A percentile compares a stretch with the other conserved stretches of the same genome.
phyloP scores from a whole-genome alignment of 1,140 invertebrate species.

The Leptinotarsa defecta region DNA sequence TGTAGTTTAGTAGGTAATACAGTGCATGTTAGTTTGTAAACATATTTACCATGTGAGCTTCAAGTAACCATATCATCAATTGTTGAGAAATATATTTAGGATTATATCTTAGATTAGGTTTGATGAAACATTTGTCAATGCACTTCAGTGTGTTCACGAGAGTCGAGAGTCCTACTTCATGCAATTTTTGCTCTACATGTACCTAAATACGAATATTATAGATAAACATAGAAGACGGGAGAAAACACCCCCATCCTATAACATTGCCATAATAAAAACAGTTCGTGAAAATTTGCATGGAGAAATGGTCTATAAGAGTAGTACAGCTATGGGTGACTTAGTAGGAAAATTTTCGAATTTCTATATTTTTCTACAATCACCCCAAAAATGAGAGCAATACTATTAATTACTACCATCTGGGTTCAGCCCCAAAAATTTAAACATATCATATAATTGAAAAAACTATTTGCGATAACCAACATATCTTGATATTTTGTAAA shows the following conservation, averaged over 20 bases:
- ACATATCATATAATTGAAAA: constrained; percentile 36
- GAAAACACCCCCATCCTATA: neutral
- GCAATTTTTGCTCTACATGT: constrained; percentile 48
- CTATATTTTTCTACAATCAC: neutral
- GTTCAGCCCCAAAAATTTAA: constrained; percentile 14
- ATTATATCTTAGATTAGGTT: constrained; percentile 24
- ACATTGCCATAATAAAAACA: constrained; percentile 22
- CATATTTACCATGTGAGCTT: constrained; percentile 44
- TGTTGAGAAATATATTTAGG: constrained; percentile 35
- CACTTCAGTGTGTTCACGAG: constrained; percentile 36
- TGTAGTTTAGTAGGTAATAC: constrained; percentile 30
- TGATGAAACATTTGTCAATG: constrained; percentile 39
- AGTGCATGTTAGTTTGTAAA: constrained; percentile 40
- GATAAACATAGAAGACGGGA: neutral
- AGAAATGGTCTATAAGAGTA: neutral
- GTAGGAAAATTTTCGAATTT: neutral
- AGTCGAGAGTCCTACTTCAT: constrained; percentile 26
- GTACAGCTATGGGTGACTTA: neutral
- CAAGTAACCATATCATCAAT: constrained; percentile 45
- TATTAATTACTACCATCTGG: constrained; percentile 24
- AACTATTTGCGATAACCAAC: constrained; percentile 43
- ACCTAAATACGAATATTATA: constrained; percentile 40
- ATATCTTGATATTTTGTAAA: constrained; percentile 43
- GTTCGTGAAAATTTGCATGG: constrained; percentile 17
- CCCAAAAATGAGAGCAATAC: constrained; percentile 23